Conservation (phyloP, 2,888 invertebrate species). For the Limnephilus auricula region DNA sequence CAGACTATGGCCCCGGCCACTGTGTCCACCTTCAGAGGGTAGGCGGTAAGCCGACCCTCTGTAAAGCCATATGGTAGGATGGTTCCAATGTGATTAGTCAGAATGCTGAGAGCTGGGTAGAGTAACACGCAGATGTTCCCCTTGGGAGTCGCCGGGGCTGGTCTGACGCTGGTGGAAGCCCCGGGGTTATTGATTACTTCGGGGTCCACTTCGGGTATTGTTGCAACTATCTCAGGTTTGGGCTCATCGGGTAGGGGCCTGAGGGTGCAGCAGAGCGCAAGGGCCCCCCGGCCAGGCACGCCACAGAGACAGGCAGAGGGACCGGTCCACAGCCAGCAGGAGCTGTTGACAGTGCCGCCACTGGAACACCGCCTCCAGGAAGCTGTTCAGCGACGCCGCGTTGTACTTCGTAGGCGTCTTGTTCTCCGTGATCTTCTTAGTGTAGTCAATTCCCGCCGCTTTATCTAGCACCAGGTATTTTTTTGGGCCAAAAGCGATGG, state of each 20-base stretch:
- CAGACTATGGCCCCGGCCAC: conserved; percentile 33
- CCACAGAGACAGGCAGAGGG: conserved; percentile 30
- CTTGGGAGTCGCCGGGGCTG: not conserved
- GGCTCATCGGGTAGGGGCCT: conserved; percentile 18
- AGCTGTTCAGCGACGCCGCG: not conserved
- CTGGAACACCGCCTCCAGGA: not conserved
- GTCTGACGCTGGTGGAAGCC: not conserved
- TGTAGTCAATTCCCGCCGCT: conserved; percentile 13
- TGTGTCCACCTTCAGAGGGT: conserved; percentile 50
- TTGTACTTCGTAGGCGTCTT: conserved; percentile 39
- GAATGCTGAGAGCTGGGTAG: conserved; percentile 29
- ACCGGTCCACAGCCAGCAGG: conserved; percentile 3
- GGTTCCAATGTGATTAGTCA: conserved; percentile 48
- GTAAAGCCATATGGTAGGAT: conserved; percentile 47
- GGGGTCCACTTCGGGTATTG: not conserved
- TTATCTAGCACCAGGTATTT: conserved; percentile 32
- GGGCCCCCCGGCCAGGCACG: conserved; percentile 39
- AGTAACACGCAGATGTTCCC: conserved; percentile 38
- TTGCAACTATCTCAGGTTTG: not conserved
- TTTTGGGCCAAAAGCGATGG: conserved; percentile 39
- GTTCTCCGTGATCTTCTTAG: conserved; percentile 29
- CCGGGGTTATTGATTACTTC: not conserved
- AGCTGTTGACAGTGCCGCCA: conserved; percentile 35
- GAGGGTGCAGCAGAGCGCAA: conserved; percentile 39
- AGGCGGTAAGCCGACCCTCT: conserved; percentile 32